phyloP scores from a whole-genome alignment of 1,140 invertebrate genomes.

The Lepeophtheirus salmonis region DNA sequence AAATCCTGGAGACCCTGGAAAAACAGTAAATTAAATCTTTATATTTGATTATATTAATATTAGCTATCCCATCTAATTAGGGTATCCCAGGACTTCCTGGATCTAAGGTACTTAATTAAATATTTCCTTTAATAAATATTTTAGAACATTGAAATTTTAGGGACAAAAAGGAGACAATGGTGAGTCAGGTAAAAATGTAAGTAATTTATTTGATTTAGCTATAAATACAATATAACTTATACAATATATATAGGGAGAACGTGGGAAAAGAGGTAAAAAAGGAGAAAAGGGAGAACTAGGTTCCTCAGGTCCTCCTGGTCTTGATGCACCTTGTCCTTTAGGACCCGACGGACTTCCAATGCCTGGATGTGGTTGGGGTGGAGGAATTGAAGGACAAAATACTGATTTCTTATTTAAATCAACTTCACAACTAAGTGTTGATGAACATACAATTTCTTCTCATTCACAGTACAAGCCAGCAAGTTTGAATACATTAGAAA shows the following conservation, averaged over 20 bases:
- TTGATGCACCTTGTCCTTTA: conserved; percentile 88
- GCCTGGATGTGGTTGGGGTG: conserved; percentile 75
- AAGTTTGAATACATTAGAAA: too few relatives aligned
- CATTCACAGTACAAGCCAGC: too few relatives aligned
- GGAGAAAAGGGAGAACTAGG: conserved; percentile 54
- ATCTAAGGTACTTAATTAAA: conserved; percentile 2
- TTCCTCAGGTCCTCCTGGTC: conserved; percentile 17
- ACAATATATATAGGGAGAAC: conserved; percentile 35
- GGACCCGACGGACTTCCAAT: conserved; percentile 80
- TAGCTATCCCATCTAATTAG: conserved; percentile 17
- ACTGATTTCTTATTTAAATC: too few relatives aligned
- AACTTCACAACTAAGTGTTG: too few relatives aligned
- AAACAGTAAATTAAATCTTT: not conserved
- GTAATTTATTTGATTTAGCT: not conserved
- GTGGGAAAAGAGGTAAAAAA: conserved; percentile 68
- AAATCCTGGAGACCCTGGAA: not conserved
- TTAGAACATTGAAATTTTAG: not conserved
- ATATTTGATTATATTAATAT: too few relatives aligned
- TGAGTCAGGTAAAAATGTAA: not conserved
- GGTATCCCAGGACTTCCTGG: conserved; percentile 22
- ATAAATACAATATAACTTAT: not conserved
- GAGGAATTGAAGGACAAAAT: too few relatives aligned
- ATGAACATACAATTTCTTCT: too few relatives aligned
- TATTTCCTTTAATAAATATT: too few relatives aligned
- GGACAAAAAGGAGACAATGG: conserved; percentile 7